These are phyloP conservation scores for Sus cebifrons DNA, from an alignment of 2,797 vertebrate genomes.

Conservation along the genomic window DNA sequence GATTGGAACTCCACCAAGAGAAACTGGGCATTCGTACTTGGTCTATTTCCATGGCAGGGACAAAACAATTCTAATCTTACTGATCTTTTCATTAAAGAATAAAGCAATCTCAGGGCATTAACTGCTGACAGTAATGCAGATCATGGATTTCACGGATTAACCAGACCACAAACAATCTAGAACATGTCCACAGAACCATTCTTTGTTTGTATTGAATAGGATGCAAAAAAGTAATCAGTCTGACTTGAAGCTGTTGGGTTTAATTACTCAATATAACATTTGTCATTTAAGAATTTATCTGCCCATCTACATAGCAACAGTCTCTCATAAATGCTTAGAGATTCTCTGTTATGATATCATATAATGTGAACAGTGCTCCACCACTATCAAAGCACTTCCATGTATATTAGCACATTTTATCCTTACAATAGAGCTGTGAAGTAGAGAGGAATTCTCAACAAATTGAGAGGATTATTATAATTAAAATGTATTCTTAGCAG, in stretches of 20 bases:
- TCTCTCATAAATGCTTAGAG: neutral
- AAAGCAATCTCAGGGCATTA: constrained; percentile 82
- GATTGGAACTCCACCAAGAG: constrained; percentile 82
- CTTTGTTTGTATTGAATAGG: constrained; percentile 54
- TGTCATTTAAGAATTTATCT: constrained; percentile 50
- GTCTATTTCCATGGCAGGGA: constrained; percentile 80
- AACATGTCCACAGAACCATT: constrained; percentile 78
- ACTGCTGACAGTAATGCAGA: constrained; percentile 73
- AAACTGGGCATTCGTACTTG: constrained; percentile 81
- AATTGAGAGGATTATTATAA: constrained; percentile 62
- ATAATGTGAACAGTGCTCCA: neutral
- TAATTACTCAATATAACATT: constrained; percentile 69
- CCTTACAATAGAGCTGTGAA: constrained; percentile 12
- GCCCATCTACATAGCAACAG: neutral
- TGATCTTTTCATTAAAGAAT: constrained; percentile 86
- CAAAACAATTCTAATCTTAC: constrained; percentile 84
- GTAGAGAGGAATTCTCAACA: neutral
- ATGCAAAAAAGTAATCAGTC: constrained; percentile 55
- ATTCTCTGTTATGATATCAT: neutral
- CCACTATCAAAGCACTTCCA: neutral
- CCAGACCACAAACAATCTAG: constrained; percentile 79
- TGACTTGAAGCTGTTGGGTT: constrained; percentile 59
- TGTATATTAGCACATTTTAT: neutral
- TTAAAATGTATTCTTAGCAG: constrained; percentile 57
- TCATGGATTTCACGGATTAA: constrained; percentile 81